Base-by-base conservation (phyloP, 2,888 invertebrate genomes). In the Sceliomorpha sp. region DNA sequence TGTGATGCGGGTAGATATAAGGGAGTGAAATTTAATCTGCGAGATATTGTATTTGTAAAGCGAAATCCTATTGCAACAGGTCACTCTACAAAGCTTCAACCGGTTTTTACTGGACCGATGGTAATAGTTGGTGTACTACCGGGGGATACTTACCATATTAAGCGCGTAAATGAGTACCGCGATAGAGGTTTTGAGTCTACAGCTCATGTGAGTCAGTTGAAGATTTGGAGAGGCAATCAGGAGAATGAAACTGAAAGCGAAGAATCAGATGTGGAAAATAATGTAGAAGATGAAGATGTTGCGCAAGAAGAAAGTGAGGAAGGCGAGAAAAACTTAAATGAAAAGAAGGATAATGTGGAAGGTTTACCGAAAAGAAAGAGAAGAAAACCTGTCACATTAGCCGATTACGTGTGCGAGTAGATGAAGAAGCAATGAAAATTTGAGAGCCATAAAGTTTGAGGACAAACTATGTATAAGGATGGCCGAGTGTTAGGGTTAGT, bases 31-130 rank as follows among this genome's bases (percentile, higher is more conserved):
- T 48, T 20, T 34, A 9, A 48, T 3, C 4, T 20, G 2, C 20
- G 48, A 5, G 50, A 50, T 27, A 50, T 24, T 36, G 36, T 37
- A 8, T 50, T 37, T 26, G 26, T 50, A 1, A 50, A 50, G 17
- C 12, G 14, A 14, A 37, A 36, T 7, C 50, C 50, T 3, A 17
- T 14, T 26, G 26, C 36, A 4, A 50, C 50, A 8, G 50, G 36
- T n/a, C 15, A 50, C 7, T 37, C 37, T 1, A 51, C 40, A 10
- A 51, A 51, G 14, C 31, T 51, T 17, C 51, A 39, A n/a, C 10
- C 12, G 10, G 13, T 9, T 3, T 51, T 27, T 26, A 12, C 10
- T 27, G 50, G 39, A 7, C 48, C 48, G 24, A 27, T 34, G n/a
- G 48, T 27, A 7, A 29, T 44, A 7, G 29, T 13, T 5, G 10